Conservation (phyloP, 2,113 vertebrate genomes). For the Perognathus longimembris region DNA sequence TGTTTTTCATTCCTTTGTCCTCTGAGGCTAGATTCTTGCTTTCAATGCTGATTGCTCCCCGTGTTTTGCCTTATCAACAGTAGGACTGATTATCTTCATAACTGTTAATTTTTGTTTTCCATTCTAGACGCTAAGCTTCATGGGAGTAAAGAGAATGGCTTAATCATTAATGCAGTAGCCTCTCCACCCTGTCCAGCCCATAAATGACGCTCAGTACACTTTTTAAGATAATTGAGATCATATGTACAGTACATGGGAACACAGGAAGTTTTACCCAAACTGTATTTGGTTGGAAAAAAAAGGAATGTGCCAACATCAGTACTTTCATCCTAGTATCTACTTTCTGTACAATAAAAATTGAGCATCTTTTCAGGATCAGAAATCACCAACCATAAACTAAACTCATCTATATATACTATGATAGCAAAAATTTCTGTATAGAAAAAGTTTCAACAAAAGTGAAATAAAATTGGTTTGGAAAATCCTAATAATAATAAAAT, state of each 20-base stretch:
- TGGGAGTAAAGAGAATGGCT: background rate
- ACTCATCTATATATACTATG: background rate
- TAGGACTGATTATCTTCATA: background rate
- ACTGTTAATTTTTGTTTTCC: background rate
- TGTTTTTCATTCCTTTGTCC: background rate
- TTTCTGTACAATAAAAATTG: background rate
- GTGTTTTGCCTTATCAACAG: background rate
- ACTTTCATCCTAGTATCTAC: background rate
- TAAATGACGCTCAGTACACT: background rate
- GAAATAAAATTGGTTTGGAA: background rate
- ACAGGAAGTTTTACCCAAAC: background rate
- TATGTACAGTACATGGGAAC: background rate
- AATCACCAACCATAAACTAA: background rate
- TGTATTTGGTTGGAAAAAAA: background rate
- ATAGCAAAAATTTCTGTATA: background rate
- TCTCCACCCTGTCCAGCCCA: background rate
- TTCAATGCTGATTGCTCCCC: background rate
- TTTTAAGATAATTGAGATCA: background rate
- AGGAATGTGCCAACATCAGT: background rate
- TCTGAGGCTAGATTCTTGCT: background rate
- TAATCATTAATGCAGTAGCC: background rate
- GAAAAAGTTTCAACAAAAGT: background rate
- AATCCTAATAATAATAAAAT: slow-evolving; percentile 32
- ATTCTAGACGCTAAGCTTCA: background rate
- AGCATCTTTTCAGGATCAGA: background rate